These are phyloP conservation scores for Drosophila borborema DNA, from an alignment of 2,888 invertebrate genomes.

Conservation along the genomic window DNA sequence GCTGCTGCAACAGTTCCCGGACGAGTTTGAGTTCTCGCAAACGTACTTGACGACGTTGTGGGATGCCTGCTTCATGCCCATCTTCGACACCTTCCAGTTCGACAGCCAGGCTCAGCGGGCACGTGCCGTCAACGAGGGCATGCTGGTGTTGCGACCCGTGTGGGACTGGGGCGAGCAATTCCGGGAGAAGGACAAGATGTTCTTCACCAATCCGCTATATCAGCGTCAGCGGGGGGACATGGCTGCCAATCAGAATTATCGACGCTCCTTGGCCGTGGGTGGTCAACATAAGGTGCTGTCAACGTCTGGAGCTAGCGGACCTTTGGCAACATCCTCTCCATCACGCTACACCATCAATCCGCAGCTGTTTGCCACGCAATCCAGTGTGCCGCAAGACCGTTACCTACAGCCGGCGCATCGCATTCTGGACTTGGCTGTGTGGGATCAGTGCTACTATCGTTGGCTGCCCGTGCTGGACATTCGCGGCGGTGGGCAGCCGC, in stretches of 20 bases:
- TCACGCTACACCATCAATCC: conserved; percentile 81
- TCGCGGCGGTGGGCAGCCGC: conserved; percentile 84
- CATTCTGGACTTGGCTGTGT: conserved; percentile 89
- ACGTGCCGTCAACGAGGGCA: conserved; percentile 86
- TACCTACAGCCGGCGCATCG: conserved; percentile 86
- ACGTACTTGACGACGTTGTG: conserved; percentile 96
- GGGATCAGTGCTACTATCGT: conserved; percentile 96
- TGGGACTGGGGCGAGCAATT: conserved; percentile 98
- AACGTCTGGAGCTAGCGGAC: background rate
- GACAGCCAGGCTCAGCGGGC: conserved; percentile 92
- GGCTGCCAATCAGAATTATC: conserved; percentile 70
- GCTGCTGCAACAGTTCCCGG: conserved; percentile 93
- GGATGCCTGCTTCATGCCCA: conserved; percentile 94
- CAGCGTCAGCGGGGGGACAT: conserved; percentile 80
- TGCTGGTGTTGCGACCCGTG: conserved; percentile 89
- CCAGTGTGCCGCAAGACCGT: conserved; percentile 83
- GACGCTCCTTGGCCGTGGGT: conserved; percentile 81
- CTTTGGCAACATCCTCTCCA: conserved; percentile 32
- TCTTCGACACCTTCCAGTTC: conserved; percentile 97
- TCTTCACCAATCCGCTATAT: conserved; percentile 95
- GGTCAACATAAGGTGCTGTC: conserved; percentile 13
- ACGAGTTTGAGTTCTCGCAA: conserved; percentile 96
- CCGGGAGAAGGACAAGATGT: conserved; percentile 90
- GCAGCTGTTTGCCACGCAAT: conserved; percentile 82
- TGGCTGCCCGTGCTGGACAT: conserved; percentile 93